Evolutionary conservation across 64 coral and sea anemone species (phyloP).

Genomic region (Montipora cactus): DNA sequence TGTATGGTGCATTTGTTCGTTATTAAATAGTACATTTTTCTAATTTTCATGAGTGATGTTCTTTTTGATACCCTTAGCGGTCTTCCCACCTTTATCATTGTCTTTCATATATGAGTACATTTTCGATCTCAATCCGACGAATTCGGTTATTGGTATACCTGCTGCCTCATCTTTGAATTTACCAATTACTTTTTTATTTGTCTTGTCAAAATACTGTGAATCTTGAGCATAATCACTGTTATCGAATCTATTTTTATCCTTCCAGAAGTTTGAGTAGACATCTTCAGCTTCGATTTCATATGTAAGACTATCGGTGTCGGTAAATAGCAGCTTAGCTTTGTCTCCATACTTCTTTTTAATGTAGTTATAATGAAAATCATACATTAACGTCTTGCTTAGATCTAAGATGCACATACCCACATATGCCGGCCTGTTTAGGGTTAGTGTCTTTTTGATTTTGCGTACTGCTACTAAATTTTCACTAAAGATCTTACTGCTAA

Average conservation of each 20-base stretch:
- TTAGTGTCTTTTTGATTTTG: too few species aligned
- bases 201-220: too few species aligned
- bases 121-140: not conserved
- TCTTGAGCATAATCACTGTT: too few species aligned
- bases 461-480: too few species aligned
- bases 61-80: not conserved
- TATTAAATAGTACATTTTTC: too few species aligned
- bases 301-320: not conserved
- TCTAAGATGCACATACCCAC: not conserved
- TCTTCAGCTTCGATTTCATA: not conserved
- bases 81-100: not conserved
- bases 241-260: not conserved
- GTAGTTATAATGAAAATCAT: not conserved
- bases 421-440: not conserved
- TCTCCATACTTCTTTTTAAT: too few species aligned
- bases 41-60: not conserved
- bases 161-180: too few species aligned
- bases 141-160: too few species aligned
- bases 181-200: too few species aligned
- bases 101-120: not conserved
- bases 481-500: too few species aligned
- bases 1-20: too few species aligned
- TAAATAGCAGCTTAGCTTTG: not conserved
- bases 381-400: not conserved
- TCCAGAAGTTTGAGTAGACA: not conserved